Conservation (phyloP, 1,140 invertebrate species). For the Drosophila obscura region DNA sequence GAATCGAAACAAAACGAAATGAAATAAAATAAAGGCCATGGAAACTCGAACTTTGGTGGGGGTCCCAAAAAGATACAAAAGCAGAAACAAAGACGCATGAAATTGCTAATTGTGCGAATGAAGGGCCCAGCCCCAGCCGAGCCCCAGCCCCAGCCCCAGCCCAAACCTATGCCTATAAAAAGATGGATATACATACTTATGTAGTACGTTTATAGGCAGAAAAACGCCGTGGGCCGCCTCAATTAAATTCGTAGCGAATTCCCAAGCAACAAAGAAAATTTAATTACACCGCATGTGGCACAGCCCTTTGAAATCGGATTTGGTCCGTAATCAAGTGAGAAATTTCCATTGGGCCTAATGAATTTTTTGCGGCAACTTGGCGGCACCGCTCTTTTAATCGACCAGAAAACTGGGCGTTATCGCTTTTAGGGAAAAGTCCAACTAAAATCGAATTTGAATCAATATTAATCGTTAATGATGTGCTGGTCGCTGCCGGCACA, state of each 20-base stretch:
- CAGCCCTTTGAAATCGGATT: slow-evolving; percentile 66
- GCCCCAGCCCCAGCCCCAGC: slow-evolving; percentile 3
- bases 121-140: slow-evolving; percentile 50
- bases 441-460: slow-evolving; percentile 26
- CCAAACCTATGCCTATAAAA: not conserved
- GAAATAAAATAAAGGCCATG: slow-evolving; percentile 40
- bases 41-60: slow-evolving; percentile 18
- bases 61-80: not conserved
- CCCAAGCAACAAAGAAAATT: slow-evolving; percentile 76
- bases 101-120: slow-evolving; percentile 78
- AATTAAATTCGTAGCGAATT: slow-evolving; percentile 81
- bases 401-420: slow-evolving; percentile 68
- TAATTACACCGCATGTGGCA: slow-evolving; percentile 77
- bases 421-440: slow-evolving; percentile 43
- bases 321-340: slow-evolving; percentile 73
- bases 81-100: slow-evolving; percentile 68
- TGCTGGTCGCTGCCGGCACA: not conserved
- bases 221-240: slow-evolving; percentile 60
- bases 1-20: slow-evolving; percentile 43
- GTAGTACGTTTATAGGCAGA: slow-evolving; percentile 27
- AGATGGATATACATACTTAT: slow-evolving; percentile 1
- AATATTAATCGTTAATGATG: slow-evolving; percentile 62
- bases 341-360: slow-evolving; percentile 68
- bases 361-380: slow-evolving; percentile 54
- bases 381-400: slow-evolving; percentile 47